Conservation (phyloP, 2,888 invertebrate genomes). For the Xestia c-nigrum region DNA sequence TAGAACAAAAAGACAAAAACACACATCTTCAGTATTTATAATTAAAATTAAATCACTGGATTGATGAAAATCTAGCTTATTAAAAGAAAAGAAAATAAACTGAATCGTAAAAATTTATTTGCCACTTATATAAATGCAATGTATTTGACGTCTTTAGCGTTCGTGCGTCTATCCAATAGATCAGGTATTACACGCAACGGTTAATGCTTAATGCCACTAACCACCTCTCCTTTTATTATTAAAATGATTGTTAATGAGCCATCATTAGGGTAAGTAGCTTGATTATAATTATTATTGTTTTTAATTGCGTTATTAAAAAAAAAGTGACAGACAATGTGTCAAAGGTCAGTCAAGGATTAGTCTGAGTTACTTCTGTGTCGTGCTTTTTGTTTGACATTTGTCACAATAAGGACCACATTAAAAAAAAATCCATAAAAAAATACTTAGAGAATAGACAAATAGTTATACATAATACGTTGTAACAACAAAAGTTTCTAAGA, state of each 20-base stretch:
- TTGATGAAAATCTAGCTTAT: neutral
- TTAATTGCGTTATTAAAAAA: slow-evolving; percentile 13
- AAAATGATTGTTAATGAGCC: no score
- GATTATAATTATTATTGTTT: slow-evolving; percentile 17
- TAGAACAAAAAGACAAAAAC: neutral
- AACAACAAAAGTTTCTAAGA: neutral
- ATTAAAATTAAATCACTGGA: neutral
- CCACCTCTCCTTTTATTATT: slow-evolving; percentile 4
- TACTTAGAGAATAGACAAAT: no score
- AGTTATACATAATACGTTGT: neutral
- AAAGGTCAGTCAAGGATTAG: neutral
- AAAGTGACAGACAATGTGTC: neutral
- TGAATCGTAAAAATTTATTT: neutral
- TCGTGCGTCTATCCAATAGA: slow-evolving; percentile 42
- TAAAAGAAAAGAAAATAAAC: neutral
- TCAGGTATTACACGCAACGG: slow-evolving; percentile 27
- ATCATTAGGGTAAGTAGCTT: slow-evolving; percentile 27
- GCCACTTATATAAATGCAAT: slow-evolving; percentile 19
- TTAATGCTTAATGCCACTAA: slow-evolving; percentile 12
- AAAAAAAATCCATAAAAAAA: no score
- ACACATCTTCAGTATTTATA: neutral
- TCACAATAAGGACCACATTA: no score
- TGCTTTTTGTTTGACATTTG: neutral
- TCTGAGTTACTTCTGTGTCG: neutral
- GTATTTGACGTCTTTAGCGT: neutral